A percentile compares a stretch with the other conserved stretches of the same genome.
These are phyloP conservation scores for Gymnosoma rotundatum DNA, from an alignment of 2,888 invertebrate species.

Conservation along the genomic window DNA sequence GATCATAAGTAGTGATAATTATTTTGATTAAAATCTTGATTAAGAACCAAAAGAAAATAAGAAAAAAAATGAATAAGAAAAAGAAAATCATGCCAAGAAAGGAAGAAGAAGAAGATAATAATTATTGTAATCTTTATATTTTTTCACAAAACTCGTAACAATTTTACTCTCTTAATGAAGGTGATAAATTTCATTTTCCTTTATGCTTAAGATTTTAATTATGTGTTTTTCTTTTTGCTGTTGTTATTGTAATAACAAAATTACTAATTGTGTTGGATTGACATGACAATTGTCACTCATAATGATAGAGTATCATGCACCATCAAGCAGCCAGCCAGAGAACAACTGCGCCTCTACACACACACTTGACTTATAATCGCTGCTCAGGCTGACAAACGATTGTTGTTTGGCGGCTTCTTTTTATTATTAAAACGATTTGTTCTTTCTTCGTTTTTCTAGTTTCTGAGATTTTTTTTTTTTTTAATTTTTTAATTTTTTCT, in stretches of 20 bases:
- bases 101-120: neutral
- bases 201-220: conserved; percentile 13
- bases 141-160: conserved; percentile 19
- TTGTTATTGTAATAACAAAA: conserved; percentile 54
- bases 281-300: conserved; percentile 69
- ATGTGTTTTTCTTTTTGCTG: neutral
- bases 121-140: conserved; percentile 30
- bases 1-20: conserved; percentile 66
- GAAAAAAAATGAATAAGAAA: neutral
- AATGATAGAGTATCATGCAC: conserved; percentile 62
- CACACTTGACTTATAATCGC: conserved; percentile 58
- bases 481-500: conserved; percentile 18
- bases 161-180: conserved; percentile 45
- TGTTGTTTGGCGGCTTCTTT: conserved; percentile 61
- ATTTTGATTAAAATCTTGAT: conserved; percentile 65
- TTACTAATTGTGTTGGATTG: conserved; percentile 68
- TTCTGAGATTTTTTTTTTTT: neutral
- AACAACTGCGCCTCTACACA: conserved; percentile 19
- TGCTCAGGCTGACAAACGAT: conserved; percentile 54
- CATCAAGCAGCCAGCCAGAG: conserved; percentile 11
- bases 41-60: neutral
- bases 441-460: neutral
- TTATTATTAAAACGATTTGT: conserved; percentile 38
- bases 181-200: conserved; percentile 45
- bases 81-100: neutral